These are phyloP conservation scores for Asteroscopus sphinx DNA, from an alignment of 2,888 invertebrate species.

Conservation along the genomic window DNA sequence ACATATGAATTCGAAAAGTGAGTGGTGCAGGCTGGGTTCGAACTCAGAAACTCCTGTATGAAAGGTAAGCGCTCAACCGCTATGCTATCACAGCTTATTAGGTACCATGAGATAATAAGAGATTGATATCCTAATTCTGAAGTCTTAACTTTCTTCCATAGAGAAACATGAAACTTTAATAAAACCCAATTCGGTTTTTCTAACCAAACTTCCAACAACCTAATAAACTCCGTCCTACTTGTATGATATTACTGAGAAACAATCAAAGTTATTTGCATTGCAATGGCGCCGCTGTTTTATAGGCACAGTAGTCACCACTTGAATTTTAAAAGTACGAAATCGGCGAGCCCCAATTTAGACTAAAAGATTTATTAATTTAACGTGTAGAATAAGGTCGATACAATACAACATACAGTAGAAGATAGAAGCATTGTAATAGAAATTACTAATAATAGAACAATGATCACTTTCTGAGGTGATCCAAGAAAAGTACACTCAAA, in stretches of 20 bases:
- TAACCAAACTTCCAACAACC: constrained; percentile 36
- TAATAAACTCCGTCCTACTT: constrained; percentile 46
- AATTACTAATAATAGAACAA: too few relatives aligned
- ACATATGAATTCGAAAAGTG: too few relatives aligned
- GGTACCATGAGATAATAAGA: too few relatives aligned
- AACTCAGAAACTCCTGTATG: too few relatives aligned
- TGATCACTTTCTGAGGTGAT: too few relatives aligned
- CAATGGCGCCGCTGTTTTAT: constrained; percentile 46
- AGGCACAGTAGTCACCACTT: constrained; percentile 21
- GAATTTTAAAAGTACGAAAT: constrained; percentile 52
- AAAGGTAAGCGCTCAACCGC: too few relatives aligned
- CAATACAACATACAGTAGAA: not conserved
- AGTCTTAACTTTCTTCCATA: not conserved
- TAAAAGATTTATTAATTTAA: constrained; percentile 38
- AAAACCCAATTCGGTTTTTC: constrained; percentile 6
- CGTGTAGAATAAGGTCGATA: not conserved
- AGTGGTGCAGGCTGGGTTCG: too few relatives aligned
- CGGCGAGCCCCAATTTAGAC: constrained; percentile 12
- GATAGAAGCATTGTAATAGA: too few relatives aligned
- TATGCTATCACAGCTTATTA: too few relatives aligned
- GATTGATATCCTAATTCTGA: too few relatives aligned
- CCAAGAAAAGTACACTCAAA: too few relatives aligned
- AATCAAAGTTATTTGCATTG: constrained; percentile 57
- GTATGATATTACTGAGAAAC: constrained; percentile 44
- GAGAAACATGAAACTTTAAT: not conserved